A percentile compares a stretch with the other conserved stretches of the same genome.
Evolutionary conservation across 1,140 invertebrate genomes (phyloP).

Genomic region (Whitmania pigra): DNA sequence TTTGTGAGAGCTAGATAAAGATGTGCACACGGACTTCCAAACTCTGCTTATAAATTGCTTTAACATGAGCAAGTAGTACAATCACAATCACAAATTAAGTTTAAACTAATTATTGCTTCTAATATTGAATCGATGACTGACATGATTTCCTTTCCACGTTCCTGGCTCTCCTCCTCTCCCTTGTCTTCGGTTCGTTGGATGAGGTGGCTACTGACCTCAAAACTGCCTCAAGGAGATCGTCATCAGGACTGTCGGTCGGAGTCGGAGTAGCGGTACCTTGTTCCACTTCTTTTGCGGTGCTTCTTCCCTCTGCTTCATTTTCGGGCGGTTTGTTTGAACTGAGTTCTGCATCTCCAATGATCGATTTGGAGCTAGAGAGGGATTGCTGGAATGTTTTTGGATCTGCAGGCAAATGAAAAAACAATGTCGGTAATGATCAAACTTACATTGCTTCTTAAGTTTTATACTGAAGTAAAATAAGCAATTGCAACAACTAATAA

Average conservation of each 20-base stretch:
- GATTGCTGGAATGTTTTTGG: neutral
- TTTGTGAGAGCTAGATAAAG: neutral
- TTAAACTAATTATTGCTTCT: neutral
- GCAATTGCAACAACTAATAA: no score
- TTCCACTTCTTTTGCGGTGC: neutral
- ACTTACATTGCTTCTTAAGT: no score
- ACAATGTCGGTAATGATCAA: neutral
- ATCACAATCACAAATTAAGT: neutral
- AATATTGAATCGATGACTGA: neutral
- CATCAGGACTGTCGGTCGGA: neutral
- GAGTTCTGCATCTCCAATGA: no score
- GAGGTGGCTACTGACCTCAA: neutral
- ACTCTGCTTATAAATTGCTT: neutral
- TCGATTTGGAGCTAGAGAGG: no score
- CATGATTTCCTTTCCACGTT: neutral
- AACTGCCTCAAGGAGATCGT: neutral
- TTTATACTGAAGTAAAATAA: no score
- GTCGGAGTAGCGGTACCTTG: neutral
- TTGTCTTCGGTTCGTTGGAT: neutral
- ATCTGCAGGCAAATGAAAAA: neutral
- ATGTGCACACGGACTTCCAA: neutral
- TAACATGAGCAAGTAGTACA: neutral
- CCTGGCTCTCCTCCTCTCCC: constrained; percentile 10
- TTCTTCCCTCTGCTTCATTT: neutral
- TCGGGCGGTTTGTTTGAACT: neutral